phyloP scores from a whole-genome alignment of 2,888 invertebrate species.

The Polymixis flavicincta region DNA sequence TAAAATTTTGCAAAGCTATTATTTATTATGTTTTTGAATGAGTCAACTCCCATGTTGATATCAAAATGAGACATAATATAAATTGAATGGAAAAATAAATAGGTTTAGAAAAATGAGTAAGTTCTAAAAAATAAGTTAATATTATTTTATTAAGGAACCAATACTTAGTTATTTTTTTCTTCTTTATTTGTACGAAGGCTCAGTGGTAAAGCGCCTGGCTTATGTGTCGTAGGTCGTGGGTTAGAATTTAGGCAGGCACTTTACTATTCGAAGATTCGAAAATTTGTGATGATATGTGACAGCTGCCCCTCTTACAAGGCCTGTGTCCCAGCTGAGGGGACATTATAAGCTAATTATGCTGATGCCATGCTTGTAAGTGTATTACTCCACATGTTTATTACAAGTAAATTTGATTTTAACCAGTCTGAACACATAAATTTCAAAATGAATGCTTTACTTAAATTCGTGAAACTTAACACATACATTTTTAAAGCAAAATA shows the following conservation, averaged over 20 bases:
- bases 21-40: too few relatives aligned
- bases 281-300: background rate
- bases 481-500: conserved; percentile 69
- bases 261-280: background rate
- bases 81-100: too few relatives aligned
- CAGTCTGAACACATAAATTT: conserved; percentile 20
- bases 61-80: background rate
- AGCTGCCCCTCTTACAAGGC: background rate
- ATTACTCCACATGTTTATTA: background rate
- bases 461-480: conserved; percentile 23
- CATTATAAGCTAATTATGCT: background rate
- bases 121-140: too few relatives aligned
- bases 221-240: background rate
- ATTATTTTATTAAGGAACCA: too few relatives aligned
- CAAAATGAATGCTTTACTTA: conserved; percentile 18
- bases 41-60: too few relatives aligned
- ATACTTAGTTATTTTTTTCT: too few relatives aligned
- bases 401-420: background rate
- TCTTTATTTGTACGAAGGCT: background rate
- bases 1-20: background rate
- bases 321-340: background rate
- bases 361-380: background rate
- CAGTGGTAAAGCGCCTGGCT: background rate
- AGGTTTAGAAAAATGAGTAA: too few relatives aligned
- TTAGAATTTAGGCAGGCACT: background rate